Conservation (phyloP, 2,888 invertebrate species). For the Mongoloraphidia duomilia region DNA sequence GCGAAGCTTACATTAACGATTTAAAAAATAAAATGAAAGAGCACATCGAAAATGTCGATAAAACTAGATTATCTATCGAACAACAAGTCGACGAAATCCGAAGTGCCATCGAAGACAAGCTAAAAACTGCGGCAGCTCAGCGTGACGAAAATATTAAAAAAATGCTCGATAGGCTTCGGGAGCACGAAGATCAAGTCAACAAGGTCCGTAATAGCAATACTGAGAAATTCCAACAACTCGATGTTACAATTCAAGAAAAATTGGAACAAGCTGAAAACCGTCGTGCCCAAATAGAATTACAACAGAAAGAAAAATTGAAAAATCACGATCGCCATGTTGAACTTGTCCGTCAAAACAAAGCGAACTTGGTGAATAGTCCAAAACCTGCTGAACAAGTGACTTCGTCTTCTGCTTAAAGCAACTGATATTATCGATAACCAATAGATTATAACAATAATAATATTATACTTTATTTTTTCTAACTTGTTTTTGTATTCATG, state of each 20-base stretch:
- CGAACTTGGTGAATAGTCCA: too few species aligned
- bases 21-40: constrained; percentile 74
- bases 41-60: constrained; percentile 48
- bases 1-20: constrained; percentile 82
- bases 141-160: constrained; percentile 84
- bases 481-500: too few species aligned
- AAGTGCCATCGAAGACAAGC: constrained; percentile 73
- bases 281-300: constrained; percentile 57
- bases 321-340: constrained; percentile 36
- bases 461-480: too few species aligned
- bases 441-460: too few species aligned
- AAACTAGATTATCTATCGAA: constrained; percentile 62
- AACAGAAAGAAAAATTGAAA: constrained; percentile 63
- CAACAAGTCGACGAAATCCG: constrained; percentile 76
- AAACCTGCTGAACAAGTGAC: too few species aligned
- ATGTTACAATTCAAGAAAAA: constrained; percentile 53
- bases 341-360: too few species aligned
- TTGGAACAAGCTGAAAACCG: constrained; percentile 54
- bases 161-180: constrained; percentile 79
- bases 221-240: constrained; percentile 52
- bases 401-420: too few species aligned
- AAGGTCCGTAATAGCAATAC: constrained; percentile 54
- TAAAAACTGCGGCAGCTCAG: constrained; percentile 75
- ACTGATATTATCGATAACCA: too few species aligned
- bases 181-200: constrained; percentile 69